Percentiles rank a stretch among this genome's conserved stretches.
Conservation (phyloP, 2,797 vertebrate genomes). For the Serranus cabrilla region DNA sequence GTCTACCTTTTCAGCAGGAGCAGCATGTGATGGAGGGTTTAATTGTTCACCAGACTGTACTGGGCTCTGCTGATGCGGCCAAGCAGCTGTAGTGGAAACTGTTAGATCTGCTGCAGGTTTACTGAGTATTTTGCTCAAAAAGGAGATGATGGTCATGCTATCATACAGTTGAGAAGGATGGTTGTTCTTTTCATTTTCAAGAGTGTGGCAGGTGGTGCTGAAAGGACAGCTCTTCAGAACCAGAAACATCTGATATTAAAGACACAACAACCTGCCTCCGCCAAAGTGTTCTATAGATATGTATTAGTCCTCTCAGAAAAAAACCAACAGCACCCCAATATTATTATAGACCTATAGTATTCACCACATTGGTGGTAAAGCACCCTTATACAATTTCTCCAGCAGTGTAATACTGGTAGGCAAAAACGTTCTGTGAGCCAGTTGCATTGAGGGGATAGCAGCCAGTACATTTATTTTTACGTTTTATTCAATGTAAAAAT, state of each 20-base stretch:
- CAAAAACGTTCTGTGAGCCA: too few relatives aligned
- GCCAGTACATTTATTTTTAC: too few relatives aligned
- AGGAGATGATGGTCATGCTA: conserved; percentile 18
- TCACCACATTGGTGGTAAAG: too few relatives aligned
- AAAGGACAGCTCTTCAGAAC: conserved; percentile 69
- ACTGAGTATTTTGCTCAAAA: conserved; percentile 11
- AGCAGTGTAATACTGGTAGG: too few relatives aligned
- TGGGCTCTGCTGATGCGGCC: conserved; percentile 47
- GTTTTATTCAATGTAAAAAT: too few relatives aligned
- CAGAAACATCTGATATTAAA: background rate
- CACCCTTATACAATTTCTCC: too few relatives aligned
- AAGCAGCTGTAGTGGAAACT: conserved; percentile 39
- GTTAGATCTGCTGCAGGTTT: conserved; percentile 31
- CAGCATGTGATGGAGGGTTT: conserved; percentile 70
- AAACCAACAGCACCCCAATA: too few relatives aligned
- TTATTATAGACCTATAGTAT: too few relatives aligned
- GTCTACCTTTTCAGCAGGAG: conserved; percentile 55
- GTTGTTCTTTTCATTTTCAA: background rate
- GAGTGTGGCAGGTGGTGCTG: conserved; percentile 64
- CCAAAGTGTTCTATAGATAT: background rate
- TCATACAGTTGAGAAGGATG: background rate
- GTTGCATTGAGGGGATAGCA: too few relatives aligned
- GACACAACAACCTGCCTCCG: background rate
- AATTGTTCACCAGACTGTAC: conserved; percentile 82
- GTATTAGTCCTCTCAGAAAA: too few relatives aligned